phyloP scores from a whole-genome alignment of 1,140 invertebrate species.

The Aphaenogaster ashmeadi region DNA sequence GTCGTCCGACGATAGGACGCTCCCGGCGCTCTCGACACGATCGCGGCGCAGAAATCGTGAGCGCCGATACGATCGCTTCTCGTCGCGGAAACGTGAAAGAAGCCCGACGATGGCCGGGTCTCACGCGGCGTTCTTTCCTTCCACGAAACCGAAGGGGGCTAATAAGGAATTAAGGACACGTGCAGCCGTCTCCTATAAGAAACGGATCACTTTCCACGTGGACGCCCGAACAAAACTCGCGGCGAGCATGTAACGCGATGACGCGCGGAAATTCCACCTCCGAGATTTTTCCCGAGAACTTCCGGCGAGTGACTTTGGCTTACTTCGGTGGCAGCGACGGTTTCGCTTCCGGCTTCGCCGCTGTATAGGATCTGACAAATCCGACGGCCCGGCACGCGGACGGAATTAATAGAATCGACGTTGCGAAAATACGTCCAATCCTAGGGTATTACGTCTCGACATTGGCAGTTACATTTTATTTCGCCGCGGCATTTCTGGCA shows the following conservation, averaged over 20 bases:
- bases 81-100: conserved; percentile 76
- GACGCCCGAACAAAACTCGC: not conserved
- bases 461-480: conserved; percentile 43
- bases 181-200: conserved; percentile 25
- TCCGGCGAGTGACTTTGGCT: conserved; percentile 60
- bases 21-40: conserved; percentile 76
- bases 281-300: conserved; percentile 56
- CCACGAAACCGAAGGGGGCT: conserved; percentile 54
- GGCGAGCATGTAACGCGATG: conserved; percentile 33
- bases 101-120: conserved; percentile 65
- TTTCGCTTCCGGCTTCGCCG: conserved; percentile 40
- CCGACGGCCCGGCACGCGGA: conserved; percentile 57
- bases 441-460: conserved; percentile 38
- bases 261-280: conserved; percentile 45
- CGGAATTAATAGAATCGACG: conserved; percentile 64
- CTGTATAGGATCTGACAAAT: conserved; percentile 61
- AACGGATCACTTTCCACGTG: conserved; percentile 40
- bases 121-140: conserved; percentile 65
- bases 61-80: conserved; percentile 75
- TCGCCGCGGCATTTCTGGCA: conserved; percentile 37
- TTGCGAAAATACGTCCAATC: conserved; percentile 54
- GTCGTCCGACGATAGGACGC: conserved; percentile 75
- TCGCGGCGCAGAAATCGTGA: conserved; percentile 79
- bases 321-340: conserved; percentile 30
- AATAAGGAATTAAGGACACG: conserved; percentile 78